Conservation (phyloP, 2,888 invertebrate species). For the Napeogenes sylphis region DNA sequence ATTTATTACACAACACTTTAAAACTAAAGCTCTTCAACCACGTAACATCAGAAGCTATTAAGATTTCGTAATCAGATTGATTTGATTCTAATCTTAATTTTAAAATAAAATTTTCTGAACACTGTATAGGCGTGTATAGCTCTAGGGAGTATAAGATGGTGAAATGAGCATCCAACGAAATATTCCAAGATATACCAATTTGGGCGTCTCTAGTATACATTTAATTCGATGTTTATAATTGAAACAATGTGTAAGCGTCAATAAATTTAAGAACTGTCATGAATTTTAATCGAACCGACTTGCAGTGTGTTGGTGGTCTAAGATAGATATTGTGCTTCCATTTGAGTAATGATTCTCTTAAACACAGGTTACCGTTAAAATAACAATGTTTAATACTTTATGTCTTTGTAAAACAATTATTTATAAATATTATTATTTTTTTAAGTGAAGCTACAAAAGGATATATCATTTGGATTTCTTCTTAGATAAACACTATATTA, state of each 20-base stretch:
- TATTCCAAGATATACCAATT: conserved; percentile 56
- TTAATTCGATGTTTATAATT: conserved; percentile 70
- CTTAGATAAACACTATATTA: too few relatives aligned
- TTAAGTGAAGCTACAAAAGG: too few relatives aligned
- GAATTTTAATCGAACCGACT: conserved; percentile 54
- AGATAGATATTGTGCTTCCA: conserved; percentile 46
- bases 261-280: conserved; percentile 62
- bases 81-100: conserved; percentile 43
- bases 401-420: too few relatives aligned
- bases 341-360: conserved; percentile 30
- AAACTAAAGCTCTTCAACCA: too few relatives aligned
- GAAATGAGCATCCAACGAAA: conserved; percentile 60
- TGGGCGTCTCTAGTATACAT: conserved; percentile 65
- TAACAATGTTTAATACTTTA: neutral
- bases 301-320: conserved; percentile 61
- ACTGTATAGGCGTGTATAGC: conserved; percentile 62
- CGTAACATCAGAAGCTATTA: neutral
- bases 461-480: too few relatives aligned
- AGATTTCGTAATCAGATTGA: conserved; percentile 9
- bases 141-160: conserved; percentile 45
- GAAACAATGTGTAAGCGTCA: conserved; percentile 64
- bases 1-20: too few relatives aligned
- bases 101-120: conserved; percentile 58
- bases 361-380: conserved; percentile 1
- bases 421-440: too few relatives aligned